A percentile compares a stretch with the other conserved stretches of the same genome.
Conservation (phyloP, 2,797 vertebrate genomes). For the Sebastiscus tertius region DNA sequence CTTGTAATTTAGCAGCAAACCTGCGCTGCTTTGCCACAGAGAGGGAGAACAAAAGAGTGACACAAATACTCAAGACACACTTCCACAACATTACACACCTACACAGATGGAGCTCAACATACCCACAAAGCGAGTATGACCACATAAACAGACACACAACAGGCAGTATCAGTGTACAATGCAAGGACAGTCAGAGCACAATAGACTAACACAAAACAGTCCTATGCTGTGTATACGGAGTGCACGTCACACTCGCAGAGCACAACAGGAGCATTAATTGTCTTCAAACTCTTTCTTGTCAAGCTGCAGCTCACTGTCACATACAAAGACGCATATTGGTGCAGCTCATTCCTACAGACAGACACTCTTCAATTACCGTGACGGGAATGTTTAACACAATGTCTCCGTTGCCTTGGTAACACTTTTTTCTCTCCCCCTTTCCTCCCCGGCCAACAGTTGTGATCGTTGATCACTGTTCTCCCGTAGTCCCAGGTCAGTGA, state of each 20-base stretch:
- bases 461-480: slow-evolving; percentile 36
- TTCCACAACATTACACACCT: background rate
- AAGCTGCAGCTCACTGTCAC: slow-evolving; percentile 30
- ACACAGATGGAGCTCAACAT: background rate
- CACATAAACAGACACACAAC: slow-evolving; percentile 17
- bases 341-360: slow-evolving; percentile 50
- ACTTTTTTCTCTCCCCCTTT: background rate
- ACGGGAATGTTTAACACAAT: slow-evolving; percentile 64
- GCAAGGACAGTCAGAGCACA: slow-evolving; percentile 7
- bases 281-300: slow-evolving; percentile 27
- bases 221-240: background rate
- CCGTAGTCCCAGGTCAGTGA: slow-evolving; percentile 25
- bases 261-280: slow-evolving; percentile 31
- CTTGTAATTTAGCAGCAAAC: slow-evolving; percentile 1
- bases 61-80: background rate
- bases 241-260: background rate
- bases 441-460: slow-evolving; percentile 29
- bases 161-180: slow-evolving; percentile 7
- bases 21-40: background rate
- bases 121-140: slow-evolving; percentile 9
- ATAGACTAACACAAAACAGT: background rate
- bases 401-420: slow-evolving; percentile 65
- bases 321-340: slow-evolving; percentile 28
- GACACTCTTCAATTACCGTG: slow-evolving; percentile 59
- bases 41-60: slow-evolving; percentile 31